These are phyloP conservation scores for Caradrina clavipalpis DNA, from an alignment of 2,888 invertebrate species.

Conservation along the genomic window DNA sequence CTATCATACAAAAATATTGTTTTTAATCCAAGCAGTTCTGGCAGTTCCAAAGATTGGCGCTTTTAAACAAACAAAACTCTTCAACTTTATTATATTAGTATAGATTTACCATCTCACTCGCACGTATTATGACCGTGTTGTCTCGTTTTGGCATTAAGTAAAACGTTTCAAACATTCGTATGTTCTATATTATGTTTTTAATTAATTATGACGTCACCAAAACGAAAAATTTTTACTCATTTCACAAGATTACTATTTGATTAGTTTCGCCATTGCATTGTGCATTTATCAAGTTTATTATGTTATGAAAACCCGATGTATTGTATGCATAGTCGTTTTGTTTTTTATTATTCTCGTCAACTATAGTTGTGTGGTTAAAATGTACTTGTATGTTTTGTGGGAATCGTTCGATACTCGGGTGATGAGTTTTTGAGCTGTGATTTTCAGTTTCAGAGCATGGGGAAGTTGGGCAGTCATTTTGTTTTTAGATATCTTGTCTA, in stretches of 20 bases:
- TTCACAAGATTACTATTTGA: constrained; percentile 26
- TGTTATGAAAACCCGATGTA: constrained; percentile 45
- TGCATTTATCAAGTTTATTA: constrained; percentile 62
- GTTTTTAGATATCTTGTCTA: too few relatives aligned
- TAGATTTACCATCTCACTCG: neutral
- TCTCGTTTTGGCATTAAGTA: neutral
- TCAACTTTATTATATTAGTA: too few relatives aligned
- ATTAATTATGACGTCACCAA: neutral
- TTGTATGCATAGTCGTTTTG: constrained; percentile 49
- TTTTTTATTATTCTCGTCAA: constrained; percentile 33
- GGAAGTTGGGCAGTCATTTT: too few relatives aligned
- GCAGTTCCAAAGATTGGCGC: too few relatives aligned
- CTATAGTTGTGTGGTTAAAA: constrained; percentile 57
- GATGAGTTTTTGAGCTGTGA: constrained; percentile 9
- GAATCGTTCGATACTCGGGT: constrained; percentile 23
- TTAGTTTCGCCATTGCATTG: constrained; percentile 58
- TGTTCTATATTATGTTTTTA: constrained; percentile 17
- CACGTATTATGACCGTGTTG: neutral
- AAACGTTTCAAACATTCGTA: neutral
- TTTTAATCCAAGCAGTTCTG: too few relatives aligned
- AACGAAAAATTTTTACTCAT: constrained; percentile 31
- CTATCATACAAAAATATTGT: too few relatives aligned
- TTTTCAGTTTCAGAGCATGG: neutral
- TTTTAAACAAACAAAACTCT: too few relatives aligned
- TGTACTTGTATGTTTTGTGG: constrained; percentile 61